phyloP scores from a whole-genome alignment of 2,113 vertebrate species.

The Himantopus leucocephalus region DNA sequence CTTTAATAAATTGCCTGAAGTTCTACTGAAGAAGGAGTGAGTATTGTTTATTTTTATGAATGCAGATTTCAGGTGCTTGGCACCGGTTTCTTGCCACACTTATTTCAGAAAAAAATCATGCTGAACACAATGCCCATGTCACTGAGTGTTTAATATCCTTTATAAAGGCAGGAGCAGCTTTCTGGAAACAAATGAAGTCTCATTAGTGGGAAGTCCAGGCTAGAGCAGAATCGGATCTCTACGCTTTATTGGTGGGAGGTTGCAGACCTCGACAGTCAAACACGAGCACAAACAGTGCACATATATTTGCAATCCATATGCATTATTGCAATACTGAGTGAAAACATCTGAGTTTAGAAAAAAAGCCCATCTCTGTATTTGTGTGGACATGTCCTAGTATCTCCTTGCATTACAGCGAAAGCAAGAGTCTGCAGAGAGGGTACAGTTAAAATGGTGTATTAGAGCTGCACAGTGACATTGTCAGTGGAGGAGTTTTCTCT shows the following conservation, averaged over 20 bases:
- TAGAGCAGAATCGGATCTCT: neutral
- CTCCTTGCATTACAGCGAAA: neutral
- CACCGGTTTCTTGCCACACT: neutral
- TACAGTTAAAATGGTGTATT: neutral
- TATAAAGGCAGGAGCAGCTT: conserved; percentile 12
- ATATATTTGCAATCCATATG: rapidly evolving
- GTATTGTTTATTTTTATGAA: neutral
- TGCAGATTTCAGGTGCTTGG: neutral
- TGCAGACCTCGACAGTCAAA: neutral
- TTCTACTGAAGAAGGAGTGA: neutral
- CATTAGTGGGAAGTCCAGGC: neutral
- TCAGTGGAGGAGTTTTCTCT: neutral
- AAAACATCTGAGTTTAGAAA: conserved; percentile 1
- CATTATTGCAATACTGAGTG: neutral
- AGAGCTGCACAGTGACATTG: neutral
- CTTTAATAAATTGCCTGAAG: neutral
- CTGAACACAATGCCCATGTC: neutral
- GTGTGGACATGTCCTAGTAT: neutral
- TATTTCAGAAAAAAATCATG: neutral
- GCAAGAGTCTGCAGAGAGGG: neutral
- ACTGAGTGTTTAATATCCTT: neutral
- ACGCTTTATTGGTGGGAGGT: neutral
- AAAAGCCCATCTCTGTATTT: neutral
- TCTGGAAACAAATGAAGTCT: conserved; percentile 10
- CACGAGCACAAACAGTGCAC: neutral